Percentiles rank a stretch among this genome's conserved stretches.
Evolutionary conservation across 30 jellyfish, hydroid and myxozoan species (phyloP).

Genomic region (Aurelia aurita complex sp. Pacific): DNA sequence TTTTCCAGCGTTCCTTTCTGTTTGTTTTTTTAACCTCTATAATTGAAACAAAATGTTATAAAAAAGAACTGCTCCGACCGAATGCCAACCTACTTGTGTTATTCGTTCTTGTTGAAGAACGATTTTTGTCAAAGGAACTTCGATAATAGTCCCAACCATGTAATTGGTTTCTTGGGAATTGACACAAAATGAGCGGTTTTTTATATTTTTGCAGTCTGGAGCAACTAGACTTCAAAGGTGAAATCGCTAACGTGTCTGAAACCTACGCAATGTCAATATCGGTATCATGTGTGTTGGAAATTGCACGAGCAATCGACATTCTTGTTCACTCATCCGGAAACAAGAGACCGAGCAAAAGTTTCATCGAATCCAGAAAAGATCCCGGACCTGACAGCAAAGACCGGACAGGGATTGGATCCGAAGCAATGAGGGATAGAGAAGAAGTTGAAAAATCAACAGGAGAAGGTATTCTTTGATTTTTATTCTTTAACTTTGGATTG

Average conservation of each 20-base stretch:
- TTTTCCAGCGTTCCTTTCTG: too few species aligned
- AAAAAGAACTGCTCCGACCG: too few species aligned
- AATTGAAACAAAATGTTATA: too few species aligned
- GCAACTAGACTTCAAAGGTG: slow-evolving; percentile 93
- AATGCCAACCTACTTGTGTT: too few species aligned
- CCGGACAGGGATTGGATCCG: slow-evolving; percentile 87
- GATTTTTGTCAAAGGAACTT: too few species aligned
- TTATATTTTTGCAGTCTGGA: slow-evolving; percentile 60
- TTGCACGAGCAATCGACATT: slow-evolving; percentile 89
- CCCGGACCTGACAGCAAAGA: slow-evolving; percentile 60
- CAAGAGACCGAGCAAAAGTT: slow-evolving; percentile 62
- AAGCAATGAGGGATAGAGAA: slow-evolving; percentile 79
- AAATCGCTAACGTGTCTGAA: slow-evolving; percentile 84
- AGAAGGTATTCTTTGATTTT: slow-evolving; percentile 44
- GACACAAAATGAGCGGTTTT: neutral
- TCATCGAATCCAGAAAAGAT: slow-evolving; percentile 48
- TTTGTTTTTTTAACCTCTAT: too few species aligned
- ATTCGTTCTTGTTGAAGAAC: too few species aligned
- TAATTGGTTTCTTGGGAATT: neutral
- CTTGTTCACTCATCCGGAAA: slow-evolving; percentile 78
- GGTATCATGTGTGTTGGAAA: slow-evolving; percentile 79
- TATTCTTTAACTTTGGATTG: too few species aligned
- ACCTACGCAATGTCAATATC: slow-evolving; percentile 93
- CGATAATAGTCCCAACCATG: neutral
- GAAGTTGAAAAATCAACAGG: slow-evolving; percentile 58